Base-by-base conservation (phyloP, 2,113 vertebrate genomes). In the Ursus arctos region DNA sequence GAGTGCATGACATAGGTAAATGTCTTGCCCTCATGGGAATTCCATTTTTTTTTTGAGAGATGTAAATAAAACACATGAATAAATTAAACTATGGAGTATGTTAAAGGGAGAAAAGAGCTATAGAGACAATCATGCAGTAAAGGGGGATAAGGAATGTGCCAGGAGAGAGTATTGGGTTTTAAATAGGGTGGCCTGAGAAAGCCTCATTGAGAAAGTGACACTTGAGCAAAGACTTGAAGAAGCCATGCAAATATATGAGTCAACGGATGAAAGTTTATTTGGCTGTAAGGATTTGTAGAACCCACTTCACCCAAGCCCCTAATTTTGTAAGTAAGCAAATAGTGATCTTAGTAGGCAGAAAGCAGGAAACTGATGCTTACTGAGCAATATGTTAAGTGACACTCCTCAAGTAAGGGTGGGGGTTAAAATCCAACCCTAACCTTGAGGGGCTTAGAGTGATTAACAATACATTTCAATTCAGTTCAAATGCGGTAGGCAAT, bases 201-300 rank as follows among this genome's bases (percentile, higher is more conserved):
- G 9, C 18, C 14, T 89, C n/a, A 31, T 7, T 80, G 11, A 96
- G 55, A 83, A 97, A 74, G 63, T 74, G 16, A 21, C 57, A 40
- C 57, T 76, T 71, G 26, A 49, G 43, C 18, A 79, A 85, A 91
- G 28, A 85, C n/a, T 95, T 88, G 13, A 88, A 80, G 31, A 80
- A 91, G 14, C 9, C 12, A 61, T 16, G n/a, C 6, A 67, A 21
- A 67, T 88, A 59, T 36, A 22, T 67, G 10, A 53, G 16, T 79
- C 91, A 86, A 83, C 28, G 71, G 51, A 83, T 22, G 61, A 88
- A 80, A 76, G 11, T 40, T 28, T 26, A 18, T 85, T 84, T 94
- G 33, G 1, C 51, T 81, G 36, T n/a, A 90, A 85, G 31, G 7
- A 72, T 69, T 96, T 96, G 43, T 36, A 90, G 93, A 95, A 67